Conservation (phyloP, 2,888 invertebrate genomes). For the Hemistola chrysoprasaria region DNA sequence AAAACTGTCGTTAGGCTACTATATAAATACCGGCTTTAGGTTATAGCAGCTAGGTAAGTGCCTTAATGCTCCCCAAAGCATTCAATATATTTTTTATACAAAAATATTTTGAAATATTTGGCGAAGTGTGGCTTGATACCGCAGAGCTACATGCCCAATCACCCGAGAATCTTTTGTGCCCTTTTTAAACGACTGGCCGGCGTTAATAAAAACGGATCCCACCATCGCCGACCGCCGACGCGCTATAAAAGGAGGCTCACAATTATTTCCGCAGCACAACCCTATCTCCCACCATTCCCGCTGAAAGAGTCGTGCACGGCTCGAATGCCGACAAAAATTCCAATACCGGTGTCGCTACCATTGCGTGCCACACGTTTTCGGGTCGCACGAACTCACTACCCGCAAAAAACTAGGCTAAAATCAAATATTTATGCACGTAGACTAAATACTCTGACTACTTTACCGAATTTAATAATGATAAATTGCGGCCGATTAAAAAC, state of each 20-base stretch:
- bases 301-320: constrained; percentile 49
- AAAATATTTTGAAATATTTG: constrained; percentile 18
- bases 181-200: constrained; percentile 41
- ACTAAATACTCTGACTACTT: constrained; percentile 22
- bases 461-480: constrained; percentile 29
- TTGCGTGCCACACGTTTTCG: constrained; percentile 67
- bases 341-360: constrained; percentile 48
- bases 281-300: constrained; percentile 40
- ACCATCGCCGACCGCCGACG: constrained; percentile 35
- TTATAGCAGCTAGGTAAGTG: not conserved
- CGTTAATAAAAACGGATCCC: constrained; percentile 52
- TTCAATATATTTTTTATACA: constrained; percentile 7
- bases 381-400: constrained; percentile 62
- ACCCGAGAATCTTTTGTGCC: constrained; percentile 48
- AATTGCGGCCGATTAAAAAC: constrained; percentile 14
- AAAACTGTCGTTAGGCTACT: not conserved
- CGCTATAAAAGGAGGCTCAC: constrained; percentile 48
- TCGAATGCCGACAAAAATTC: constrained; percentile 56
- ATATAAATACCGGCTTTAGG: constrained; percentile 8
- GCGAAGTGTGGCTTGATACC: constrained; percentile 21
- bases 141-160: constrained; percentile 32
- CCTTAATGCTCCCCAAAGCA: constrained; percentile 1
- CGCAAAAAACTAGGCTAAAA: constrained; percentile 51
- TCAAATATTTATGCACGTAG: constrained; percentile 51
- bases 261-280: constrained; percentile 51